Conservation (phyloP, 1,140 invertebrate genomes). For the Drosophila nigrodunni region DNA sequence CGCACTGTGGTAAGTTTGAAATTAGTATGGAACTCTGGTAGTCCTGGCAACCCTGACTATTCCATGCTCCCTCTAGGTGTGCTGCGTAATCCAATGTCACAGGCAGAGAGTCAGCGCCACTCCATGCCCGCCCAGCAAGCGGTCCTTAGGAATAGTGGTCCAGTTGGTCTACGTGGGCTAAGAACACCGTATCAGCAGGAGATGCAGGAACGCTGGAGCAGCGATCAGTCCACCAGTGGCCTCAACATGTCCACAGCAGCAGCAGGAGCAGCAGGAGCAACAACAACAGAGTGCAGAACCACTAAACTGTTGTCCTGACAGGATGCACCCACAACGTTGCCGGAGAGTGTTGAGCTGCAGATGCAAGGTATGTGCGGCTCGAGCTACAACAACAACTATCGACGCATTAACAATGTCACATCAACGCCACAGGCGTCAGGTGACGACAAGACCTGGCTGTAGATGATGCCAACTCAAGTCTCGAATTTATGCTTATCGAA, state of each 20-base stretch:
- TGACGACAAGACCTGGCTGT: constrained; percentile 80
- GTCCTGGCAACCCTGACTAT: not conserved
- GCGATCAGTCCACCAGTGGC: constrained; percentile 27
- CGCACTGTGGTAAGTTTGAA: constrained; percentile 72
- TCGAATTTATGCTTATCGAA: constrained; percentile 65
- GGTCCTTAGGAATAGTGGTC: constrained; percentile 16
- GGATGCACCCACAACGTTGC: not conserved
- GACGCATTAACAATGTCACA: constrained; percentile 50
- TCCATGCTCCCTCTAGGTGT: constrained; percentile 31
- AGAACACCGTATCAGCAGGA: constrained; percentile 64
- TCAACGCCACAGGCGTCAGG: constrained; percentile 11
- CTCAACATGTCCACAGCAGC: not conserved
- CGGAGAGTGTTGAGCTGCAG: constrained; percentile 53
- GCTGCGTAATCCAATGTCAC: constrained; percentile 47
- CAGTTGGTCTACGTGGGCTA: constrained; percentile 19
- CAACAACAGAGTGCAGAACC: constrained; percentile 45
- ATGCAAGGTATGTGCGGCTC: constrained; percentile 55
- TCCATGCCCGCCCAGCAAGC: constrained; percentile 39
- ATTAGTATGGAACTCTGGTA: constrained; percentile 17
- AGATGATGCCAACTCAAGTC: constrained; percentile 43
- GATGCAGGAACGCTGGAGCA: constrained; percentile 64
- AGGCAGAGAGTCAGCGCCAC: constrained; percentile 26
- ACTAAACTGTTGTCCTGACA: constrained; percentile 71
- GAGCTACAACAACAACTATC: constrained; percentile 67
- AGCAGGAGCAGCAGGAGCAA: too few relatives aligned